Conservation (phyloP, 2,888 invertebrate genomes). For the Leptinotarsa peninsularis region DNA sequence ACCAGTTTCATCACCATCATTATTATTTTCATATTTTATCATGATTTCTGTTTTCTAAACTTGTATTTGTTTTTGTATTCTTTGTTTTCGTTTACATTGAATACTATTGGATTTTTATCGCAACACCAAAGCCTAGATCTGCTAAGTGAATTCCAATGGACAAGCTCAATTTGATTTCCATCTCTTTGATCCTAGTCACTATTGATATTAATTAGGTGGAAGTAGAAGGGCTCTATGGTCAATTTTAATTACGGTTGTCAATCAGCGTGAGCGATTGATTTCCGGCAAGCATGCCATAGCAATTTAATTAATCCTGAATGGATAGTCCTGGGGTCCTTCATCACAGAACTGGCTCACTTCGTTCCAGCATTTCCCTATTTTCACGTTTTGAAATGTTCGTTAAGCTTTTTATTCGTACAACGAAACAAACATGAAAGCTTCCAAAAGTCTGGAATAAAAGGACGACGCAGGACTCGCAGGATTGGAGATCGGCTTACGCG, state of each 20-base stretch:
- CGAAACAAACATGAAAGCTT: neutral
- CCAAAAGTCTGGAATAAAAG: neutral
- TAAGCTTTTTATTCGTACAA: neutral
- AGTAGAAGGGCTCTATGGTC: conserved; percentile 2
- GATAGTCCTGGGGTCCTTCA: conserved; percentile 29
- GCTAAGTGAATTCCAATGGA: neutral
- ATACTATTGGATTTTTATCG: too few relatives aligned
- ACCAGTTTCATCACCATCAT: too few relatives aligned
- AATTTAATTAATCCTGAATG: conserved; percentile 41
- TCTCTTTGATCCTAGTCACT: neutral
- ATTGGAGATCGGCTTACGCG: too few relatives aligned
- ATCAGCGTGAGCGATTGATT: conserved; percentile 42
- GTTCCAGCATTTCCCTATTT: too few relatives aligned
- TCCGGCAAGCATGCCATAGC: conserved; percentile 37
- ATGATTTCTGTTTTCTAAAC: too few relatives aligned
- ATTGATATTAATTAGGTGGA: conserved; percentile 1
- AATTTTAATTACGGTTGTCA: conserved; percentile 40
- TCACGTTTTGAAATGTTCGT: too few relatives aligned
- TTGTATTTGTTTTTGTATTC: too few relatives aligned
- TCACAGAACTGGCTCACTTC: neutral
- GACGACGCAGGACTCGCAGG: too few relatives aligned
- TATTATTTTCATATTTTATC: too few relatives aligned
- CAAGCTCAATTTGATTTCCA: neutral
- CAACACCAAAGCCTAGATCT: too few relatives aligned
- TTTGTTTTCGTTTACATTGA: too few relatives aligned